A percentile compares a stretch with the other conserved stretches of the same genome.
phyloP scores from a whole-genome alignment of 2,888 invertebrate genomes.

The Leistus spinibarbis region DNA sequence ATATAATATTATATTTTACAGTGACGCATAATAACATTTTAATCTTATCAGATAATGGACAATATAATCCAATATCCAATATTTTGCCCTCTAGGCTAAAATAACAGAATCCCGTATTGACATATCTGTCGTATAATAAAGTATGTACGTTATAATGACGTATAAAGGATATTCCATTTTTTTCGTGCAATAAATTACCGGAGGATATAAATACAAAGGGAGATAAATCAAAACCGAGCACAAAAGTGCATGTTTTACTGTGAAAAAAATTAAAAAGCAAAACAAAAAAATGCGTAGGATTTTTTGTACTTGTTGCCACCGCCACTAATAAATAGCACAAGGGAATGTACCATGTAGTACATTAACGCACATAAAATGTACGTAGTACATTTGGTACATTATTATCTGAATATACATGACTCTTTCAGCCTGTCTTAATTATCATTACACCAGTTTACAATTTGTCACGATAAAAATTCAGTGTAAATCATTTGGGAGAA shows the following conservation, averaged over 20 bases:
- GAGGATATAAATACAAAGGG: background rate
- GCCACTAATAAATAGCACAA: background rate
- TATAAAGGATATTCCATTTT: background rate
- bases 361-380: background rate
- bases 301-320: background rate
- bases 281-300: background rate
- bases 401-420: background rate
- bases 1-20: too few relatives aligned
- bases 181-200: background rate
- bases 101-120: background rate
- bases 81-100: background rate
- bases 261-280: background rate
- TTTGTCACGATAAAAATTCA: constrained; percentile 31
- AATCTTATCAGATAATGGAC: too few relatives aligned
- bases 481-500: background rate
- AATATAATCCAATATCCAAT: too few relatives aligned
- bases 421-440: constrained; percentile 7
- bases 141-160: background rate
- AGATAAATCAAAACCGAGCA: background rate
- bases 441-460: constrained; percentile 32
- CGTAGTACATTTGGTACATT: background rate
- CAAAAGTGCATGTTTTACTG: background rate
- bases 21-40: too few relatives aligned
- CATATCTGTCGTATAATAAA: background rate
- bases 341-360: background rate